phyloP scores from a whole-genome alignment of 2,113 vertebrate species.

The Ictalurus punctatus region DNA sequence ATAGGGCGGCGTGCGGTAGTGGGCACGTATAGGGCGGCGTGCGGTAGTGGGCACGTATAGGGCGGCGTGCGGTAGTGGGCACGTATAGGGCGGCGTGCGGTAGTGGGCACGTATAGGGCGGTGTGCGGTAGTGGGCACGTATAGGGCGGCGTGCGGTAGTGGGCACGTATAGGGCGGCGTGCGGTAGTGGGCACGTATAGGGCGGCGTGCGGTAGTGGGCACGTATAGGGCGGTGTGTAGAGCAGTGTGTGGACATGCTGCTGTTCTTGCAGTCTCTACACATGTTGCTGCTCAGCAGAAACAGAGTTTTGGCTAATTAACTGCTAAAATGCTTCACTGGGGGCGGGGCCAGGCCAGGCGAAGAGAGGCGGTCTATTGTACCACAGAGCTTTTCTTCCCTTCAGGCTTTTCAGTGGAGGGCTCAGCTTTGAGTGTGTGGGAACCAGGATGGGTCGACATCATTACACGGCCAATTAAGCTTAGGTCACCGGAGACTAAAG shows the following conservation, averaged over 20 bases:
- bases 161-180: neutral
- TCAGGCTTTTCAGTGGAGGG: conserved; percentile 56
- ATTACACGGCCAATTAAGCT: conserved; percentile 76
- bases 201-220: no score
- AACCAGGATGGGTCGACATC: conserved; percentile 69
- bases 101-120: neutral
- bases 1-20: neutral
- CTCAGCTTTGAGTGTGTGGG: conserved; percentile 68
- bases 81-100: neutral
- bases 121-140: neutral
- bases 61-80: neutral
- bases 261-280: neutral
- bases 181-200: neutral
- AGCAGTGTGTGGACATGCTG: neutral
- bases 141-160: neutral
- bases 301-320: conserved; percentile 58
- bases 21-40: neutral
- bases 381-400: conserved; percentile 52
- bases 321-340: conserved; percentile 48
- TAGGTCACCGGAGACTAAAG: conserved; percentile 68
- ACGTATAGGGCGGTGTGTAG: neutral
- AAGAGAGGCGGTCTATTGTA: conserved; percentile 45
- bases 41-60: neutral
- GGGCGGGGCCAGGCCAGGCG: conserved; percentile 2
- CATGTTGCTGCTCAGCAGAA: conserved; percentile 50